Evolutionary conservation across 2,113 vertebrate genomes (phyloP).

Genomic region (Eclectus roratus): DNA sequence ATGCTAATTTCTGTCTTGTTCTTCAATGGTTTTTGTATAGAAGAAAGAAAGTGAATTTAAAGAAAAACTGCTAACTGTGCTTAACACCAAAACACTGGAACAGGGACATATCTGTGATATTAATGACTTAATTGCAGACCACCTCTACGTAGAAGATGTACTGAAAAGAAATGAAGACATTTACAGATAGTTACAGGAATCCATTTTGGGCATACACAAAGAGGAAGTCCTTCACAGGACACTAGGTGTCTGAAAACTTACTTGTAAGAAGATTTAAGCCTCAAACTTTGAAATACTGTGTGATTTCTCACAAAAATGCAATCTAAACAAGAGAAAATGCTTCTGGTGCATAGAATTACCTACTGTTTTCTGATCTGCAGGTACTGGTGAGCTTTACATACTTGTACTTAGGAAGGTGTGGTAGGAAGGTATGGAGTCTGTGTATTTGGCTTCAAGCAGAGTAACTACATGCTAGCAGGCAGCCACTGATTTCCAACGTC

Average conservation of each 20-base stretch:
- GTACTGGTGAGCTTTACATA: not conserved
- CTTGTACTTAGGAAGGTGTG: not conserved
- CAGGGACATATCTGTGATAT: not conserved
- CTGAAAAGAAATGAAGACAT: not conserved
- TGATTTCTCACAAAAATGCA: not conserved
- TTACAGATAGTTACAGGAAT: not conserved
- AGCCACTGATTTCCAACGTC: not conserved
- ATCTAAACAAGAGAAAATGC: not conserved
- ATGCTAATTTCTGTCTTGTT: not conserved
- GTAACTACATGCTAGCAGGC: not conserved
- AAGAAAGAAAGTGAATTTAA: not conserved
- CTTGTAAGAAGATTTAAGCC: not conserved
- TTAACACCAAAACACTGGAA: not conserved
- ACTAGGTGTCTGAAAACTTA: not conserved
- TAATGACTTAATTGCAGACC: not conserved
- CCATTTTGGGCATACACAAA: not conserved
- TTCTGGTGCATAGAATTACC: not conserved
- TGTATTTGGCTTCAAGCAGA: constrained; percentile 16
- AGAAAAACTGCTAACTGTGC: not conserved
- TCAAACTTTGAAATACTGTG: not conserved
- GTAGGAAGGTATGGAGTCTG: not conserved
- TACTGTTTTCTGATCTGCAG: not conserved
- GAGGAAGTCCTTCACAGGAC: not conserved
- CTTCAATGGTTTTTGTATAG: not conserved
- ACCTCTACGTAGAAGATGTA: not conserved